These are phyloP conservation scores for Drosophila parthenogenetica DNA, from an alignment of 2,888 invertebrate species.

Conservation along the genomic window DNA sequence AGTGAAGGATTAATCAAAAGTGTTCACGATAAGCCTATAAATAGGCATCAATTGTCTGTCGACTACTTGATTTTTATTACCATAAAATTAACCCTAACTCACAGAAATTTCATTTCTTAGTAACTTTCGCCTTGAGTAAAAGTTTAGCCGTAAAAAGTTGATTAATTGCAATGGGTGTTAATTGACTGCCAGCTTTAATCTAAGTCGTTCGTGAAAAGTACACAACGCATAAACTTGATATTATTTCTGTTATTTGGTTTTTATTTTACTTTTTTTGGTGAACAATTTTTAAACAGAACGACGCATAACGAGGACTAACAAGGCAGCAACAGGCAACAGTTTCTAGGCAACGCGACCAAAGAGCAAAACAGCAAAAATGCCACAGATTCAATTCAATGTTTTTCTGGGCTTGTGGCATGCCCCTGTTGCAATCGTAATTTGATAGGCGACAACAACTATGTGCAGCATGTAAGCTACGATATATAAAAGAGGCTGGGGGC, in stretches of 20 bases:
- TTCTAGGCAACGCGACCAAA: too few relatives aligned
- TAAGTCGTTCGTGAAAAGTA: constrained; percentile 22
- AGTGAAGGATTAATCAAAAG: background rate
- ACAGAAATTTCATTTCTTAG: constrained; percentile 1
- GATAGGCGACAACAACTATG: constrained; percentile 71
- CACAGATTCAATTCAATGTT: constrained; percentile 39
- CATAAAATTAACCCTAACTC: background rate
- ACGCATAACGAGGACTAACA: constrained; percentile 29
- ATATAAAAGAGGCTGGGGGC: constrained; percentile 1
- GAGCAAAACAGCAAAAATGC: constrained; percentile 27
- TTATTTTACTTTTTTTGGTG: background rate
- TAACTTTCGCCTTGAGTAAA: constrained; percentile 9
- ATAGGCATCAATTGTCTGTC: background rate
- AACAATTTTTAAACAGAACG: constrained; percentile 29
- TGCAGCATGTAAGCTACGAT: constrained; percentile 13
- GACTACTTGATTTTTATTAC: background rate
- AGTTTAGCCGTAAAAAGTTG: constrained; percentile 28
- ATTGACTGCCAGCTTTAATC: constrained; percentile 6
- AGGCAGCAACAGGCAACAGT: constrained; percentile 22
- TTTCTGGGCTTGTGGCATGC: constrained; percentile 47
- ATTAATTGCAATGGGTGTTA: constrained; percentile 20
- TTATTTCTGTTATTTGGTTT: background rate
- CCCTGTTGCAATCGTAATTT: constrained; percentile 59
- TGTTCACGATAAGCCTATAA: too few relatives aligned
- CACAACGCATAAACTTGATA: constrained; percentile 37